Conservation (phyloP, 2,888 invertebrate species). For the Aromia moschata region DNA sequence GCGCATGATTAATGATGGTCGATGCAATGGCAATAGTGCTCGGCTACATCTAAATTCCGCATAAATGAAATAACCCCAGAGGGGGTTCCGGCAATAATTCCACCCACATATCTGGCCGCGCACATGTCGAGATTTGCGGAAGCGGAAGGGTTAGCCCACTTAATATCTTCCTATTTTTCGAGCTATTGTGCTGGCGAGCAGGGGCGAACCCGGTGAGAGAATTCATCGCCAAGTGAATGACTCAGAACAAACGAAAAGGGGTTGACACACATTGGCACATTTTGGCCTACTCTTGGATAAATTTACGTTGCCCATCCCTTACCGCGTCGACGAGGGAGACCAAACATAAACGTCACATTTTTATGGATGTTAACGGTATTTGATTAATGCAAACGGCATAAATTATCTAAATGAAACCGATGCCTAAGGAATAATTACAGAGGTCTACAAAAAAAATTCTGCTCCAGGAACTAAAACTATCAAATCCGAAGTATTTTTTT, state of each 20-base stretch:
- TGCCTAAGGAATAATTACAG: no score
- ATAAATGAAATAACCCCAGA: slow-evolving; percentile 27
- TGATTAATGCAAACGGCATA: no score
- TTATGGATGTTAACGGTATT: not conserved
- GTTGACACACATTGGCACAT: slow-evolving; percentile 56
- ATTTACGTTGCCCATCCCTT: slow-evolving; percentile 21
- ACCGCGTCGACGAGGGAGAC: no score
- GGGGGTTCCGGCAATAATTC: slow-evolving; percentile 33
- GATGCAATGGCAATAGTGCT: slow-evolving; percentile 1
- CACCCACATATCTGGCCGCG: slow-evolving; percentile 43
- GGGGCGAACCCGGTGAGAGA: slow-evolving; percentile 33
- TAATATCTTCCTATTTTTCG: slow-evolving; percentile 53
- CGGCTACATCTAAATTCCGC: slow-evolving; percentile 17
- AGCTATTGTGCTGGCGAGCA: slow-evolving; percentile 45
- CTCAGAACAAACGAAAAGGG: slow-evolving; percentile 50
- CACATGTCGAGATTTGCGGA: slow-evolving; percentile 59
- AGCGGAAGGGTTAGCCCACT: slow-evolving; percentile 56
- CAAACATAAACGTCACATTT: no score
- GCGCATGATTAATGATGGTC: slow-evolving; percentile 24
- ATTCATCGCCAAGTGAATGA: slow-evolving; percentile 50
- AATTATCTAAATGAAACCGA: no score
- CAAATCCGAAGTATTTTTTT: no score
- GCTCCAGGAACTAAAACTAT: no score
- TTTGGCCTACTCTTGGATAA: slow-evolving; percentile 37
- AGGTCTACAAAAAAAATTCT: no score